A percentile compares a stretch with the other conserved stretches of the same genome.
These are phyloP conservation scores for Amyelois transitella DNA, from an alignment of 1,140 invertebrate genomes.

Conservation along the genomic window DNA sequence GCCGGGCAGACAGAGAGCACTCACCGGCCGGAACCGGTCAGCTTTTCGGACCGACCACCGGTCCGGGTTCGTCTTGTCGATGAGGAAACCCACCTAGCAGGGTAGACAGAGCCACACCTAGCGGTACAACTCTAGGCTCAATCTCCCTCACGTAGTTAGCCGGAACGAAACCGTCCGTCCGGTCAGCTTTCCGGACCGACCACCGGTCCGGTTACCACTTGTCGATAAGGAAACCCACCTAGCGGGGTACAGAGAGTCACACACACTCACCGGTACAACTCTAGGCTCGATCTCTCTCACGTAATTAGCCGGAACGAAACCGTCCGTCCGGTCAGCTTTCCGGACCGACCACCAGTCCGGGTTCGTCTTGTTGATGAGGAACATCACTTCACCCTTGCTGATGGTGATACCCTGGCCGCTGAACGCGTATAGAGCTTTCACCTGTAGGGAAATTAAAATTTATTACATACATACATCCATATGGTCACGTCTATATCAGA, in stretches of 20 bases:
- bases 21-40: slow-evolving; percentile 95
- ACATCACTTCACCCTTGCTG: slow-evolving; percentile 94
- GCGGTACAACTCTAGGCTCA: slow-evolving; percentile 84
- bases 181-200: too few relatives aligned
- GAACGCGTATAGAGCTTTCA: slow-evolving; percentile 92
- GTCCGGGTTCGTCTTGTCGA: too few relatives aligned
- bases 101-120: slow-evolving; percentile 31
- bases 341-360: slow-evolving; percentile 98
- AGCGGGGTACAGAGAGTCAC: too few relatives aligned
- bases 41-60: too few relatives aligned
- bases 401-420: slow-evolving; percentile 95
- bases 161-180: too few relatives aligned
- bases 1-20: slow-evolving; percentile 98
- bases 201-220: too few relatives aligned
- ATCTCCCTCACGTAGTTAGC: too few relatives aligned
- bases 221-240: too few relatives aligned
- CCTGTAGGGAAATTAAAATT: slow-evolving; percentile 59
- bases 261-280: slow-evolving; percentile 76
- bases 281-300: slow-evolving; percentile 94
- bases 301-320: slow-evolving; percentile 98
- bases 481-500: too few relatives aligned
- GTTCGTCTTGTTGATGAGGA: slow-evolving; percentile 95
- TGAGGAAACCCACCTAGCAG: too few relatives aligned
- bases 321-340: slow-evolving; percentile 92
- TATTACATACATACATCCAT: too few relatives aligned